Evolutionary conservation across 2,797 vertebrate species (phyloP).

Genomic region (Decapterus maruadsi): DNA sequence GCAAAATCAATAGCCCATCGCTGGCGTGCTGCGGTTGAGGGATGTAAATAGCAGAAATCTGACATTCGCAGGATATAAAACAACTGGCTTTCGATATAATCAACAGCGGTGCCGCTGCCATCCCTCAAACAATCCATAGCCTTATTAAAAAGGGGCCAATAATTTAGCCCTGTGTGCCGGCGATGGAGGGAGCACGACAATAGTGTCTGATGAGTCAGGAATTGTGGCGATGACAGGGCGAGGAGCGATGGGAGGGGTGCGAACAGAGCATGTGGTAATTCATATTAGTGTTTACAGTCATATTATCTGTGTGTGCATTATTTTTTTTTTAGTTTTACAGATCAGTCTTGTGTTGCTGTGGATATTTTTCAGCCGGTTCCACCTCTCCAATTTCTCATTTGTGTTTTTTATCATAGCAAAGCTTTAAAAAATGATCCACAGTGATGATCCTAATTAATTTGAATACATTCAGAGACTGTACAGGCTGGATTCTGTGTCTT

Average conservation of each 20-base stretch:
- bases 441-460: not conserved
- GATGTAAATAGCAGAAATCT: constrained; percentile 86
- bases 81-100: constrained; percentile 82
- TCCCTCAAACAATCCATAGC: constrained; percentile 83
- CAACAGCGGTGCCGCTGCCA: constrained; percentile 67
- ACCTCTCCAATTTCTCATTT: not conserved
- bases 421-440: not conserved
- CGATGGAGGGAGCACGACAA: constrained; percentile 61
- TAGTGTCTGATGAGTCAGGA: constrained; percentile 77
- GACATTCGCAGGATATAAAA: constrained; percentile 85
- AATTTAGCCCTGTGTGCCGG: constrained; percentile 66
- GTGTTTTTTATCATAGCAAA: not conserved
- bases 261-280: constrained; percentile 2
- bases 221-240: constrained; percentile 49
- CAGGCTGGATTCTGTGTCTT: not conserved
- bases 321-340: constrained; percentile 9
- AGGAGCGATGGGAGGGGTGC: constrained; percentile 36
- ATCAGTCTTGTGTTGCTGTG: not conserved
- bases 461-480: not conserved
- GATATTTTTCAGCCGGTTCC: constrained; percentile 11
- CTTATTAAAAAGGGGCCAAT: constrained; percentile 83
- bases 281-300: constrained; percentile 31
- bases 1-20: constrained; percentile 82
- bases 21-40: constrained; percentile 66
- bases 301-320: not conserved